Evolutionary conservation across 2,888 invertebrate species (phyloP).

Genomic region (Diloba caeruleocephala): DNA sequence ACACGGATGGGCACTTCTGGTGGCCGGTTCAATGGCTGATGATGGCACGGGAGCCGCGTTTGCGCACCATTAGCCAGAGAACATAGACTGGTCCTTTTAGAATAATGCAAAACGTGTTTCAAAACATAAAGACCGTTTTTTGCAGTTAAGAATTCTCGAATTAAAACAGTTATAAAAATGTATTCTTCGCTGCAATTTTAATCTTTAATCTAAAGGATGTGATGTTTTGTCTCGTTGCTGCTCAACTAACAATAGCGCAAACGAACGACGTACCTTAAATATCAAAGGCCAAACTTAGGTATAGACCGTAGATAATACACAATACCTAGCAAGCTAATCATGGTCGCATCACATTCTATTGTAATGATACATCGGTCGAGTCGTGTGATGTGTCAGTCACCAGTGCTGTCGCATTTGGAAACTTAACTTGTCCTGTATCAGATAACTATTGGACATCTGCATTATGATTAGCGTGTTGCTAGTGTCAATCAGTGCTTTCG

Average conservation of each 20-base stretch:
- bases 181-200: conserved; percentile 64
- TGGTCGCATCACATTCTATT: conserved; percentile 70
- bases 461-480: conserved; percentile 75
- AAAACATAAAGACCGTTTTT: conserved; percentile 57
- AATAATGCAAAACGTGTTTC: conserved; percentile 62
- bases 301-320: conserved; percentile 66
- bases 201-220: conserved; percentile 62
- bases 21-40: conserved; percentile 74
- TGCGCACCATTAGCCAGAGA: conserved; percentile 54
- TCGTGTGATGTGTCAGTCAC: conserved; percentile 75
- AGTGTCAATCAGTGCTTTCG: conserved; percentile 79
- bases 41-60: conserved; percentile 72
- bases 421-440: conserved; percentile 75
- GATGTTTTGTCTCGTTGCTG: conserved; percentile 60
- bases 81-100: conserved; percentile 55
- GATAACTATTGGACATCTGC: conserved; percentile 82
- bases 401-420: conserved; percentile 73
- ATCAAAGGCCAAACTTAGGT: conserved; percentile 72
- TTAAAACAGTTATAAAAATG: conserved; percentile 59
- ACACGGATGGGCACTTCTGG: conserved; percentile 82
- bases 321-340: conserved; percentile 72
- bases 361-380: conserved; percentile 65
- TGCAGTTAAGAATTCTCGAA: conserved; percentile 60
- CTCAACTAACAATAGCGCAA: conserved; percentile 75
- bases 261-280: conserved; percentile 69